Evolutionary conservation across 2,888 invertebrate species (phyloP), one percentile per base, ranked within the genome.

Genomic region (Ypsolopha sequella): DNA sequence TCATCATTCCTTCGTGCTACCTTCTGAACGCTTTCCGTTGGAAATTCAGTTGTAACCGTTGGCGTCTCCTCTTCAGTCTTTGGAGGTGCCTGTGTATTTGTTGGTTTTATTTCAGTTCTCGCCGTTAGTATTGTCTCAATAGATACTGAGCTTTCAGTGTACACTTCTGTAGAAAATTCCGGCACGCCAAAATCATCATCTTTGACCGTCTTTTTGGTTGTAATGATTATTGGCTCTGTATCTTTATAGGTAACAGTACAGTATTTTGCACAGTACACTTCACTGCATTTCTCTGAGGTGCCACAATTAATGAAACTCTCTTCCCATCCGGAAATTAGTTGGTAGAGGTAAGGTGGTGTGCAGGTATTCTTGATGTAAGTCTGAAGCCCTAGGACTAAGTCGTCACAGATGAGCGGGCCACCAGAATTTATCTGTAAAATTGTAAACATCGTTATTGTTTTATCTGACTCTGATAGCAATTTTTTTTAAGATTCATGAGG

Each of bases 331-430:
- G 68, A 59, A 6, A 84, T 53, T 1, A 72, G 56, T 54, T 82
- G 82, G 58, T 81, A 86, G 0, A 82, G 60, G 56, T 80, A 70
- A 7, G 85, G 86, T 49, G 63, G 68, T 41, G 70, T 68, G 56
- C 86, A 86, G 52, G 72, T 56, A 24, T 72, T 73, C 35, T 71
- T 68, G 35, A 80, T 64, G 56, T 85, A 86, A 0, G 79, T 82
- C 61, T 86, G 85, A 7, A 81, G 54, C 11, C 76, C 86, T 33
- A 68, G 57, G 6, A 84, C 66, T 49, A 76, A 66, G 33, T 60
- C 61, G 24, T 75, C 75, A 57, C 85, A 85, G 39, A 86, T 59
- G 0, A 86, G 66, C 8, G 86, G 84, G 7, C 82, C 84, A 34
- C 86, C 86, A 36, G 74, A 68, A 58, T 80, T 84, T 41, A 79